Percentiles rank a stretch among this genome's conserved stretches.
These are phyloP conservation scores for Anaspis maculata DNA, from an alignment of 2,888 invertebrate genomes.

Conservation along the genomic window DNA sequence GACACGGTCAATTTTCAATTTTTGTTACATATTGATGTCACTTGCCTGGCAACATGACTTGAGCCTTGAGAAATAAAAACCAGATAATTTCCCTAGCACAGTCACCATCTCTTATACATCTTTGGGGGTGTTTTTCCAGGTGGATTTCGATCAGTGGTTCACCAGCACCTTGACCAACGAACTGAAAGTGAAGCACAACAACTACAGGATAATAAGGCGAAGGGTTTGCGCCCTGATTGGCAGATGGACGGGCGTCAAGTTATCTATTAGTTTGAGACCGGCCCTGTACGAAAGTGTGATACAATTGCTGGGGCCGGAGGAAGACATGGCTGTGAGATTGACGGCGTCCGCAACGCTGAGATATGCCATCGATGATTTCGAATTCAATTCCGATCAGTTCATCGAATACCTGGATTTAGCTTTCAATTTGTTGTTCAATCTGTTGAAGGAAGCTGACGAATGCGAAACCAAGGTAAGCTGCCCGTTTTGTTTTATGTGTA, in stretches of 20 bases:
- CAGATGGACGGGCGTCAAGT: slow-evolving; percentile 73
- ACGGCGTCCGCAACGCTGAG: slow-evolving; percentile 80
- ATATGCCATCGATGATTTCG: slow-evolving; percentile 83
- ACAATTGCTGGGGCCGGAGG: slow-evolving; percentile 61
- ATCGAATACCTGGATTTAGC: slow-evolving; percentile 71
- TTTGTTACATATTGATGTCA: too few relatives aligned
- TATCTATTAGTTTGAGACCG: slow-evolving; percentile 70
- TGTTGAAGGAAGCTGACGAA: slow-evolving; percentile 80
- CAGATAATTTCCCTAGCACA: too few relatives aligned
- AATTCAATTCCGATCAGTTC: slow-evolving; percentile 82
- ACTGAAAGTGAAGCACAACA: slow-evolving; percentile 70
- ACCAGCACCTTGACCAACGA: slow-evolving; percentile 72
- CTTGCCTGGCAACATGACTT: too few relatives aligned
- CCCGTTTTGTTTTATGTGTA: neutral
- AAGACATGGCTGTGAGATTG: slow-evolving; percentile 83
- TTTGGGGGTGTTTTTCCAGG: too few relatives aligned
- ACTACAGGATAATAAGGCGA: slow-evolving; percentile 75
- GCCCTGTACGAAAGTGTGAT: slow-evolving; percentile 71
- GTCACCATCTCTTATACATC: too few relatives aligned
- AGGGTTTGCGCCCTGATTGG: slow-evolving; percentile 80
- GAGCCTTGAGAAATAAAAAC: too few relatives aligned
- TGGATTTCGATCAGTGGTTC: slow-evolving; percentile 92
- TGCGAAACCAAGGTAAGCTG: slow-evolving; percentile 80
- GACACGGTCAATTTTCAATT: too few relatives aligned
- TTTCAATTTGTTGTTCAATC: slow-evolving; percentile 70